Evolutionary conservation across 2,888 invertebrate species (phyloP), one percentile per base, ranked within the genome.

Genomic region (Calliphora vomitoria): DNA sequence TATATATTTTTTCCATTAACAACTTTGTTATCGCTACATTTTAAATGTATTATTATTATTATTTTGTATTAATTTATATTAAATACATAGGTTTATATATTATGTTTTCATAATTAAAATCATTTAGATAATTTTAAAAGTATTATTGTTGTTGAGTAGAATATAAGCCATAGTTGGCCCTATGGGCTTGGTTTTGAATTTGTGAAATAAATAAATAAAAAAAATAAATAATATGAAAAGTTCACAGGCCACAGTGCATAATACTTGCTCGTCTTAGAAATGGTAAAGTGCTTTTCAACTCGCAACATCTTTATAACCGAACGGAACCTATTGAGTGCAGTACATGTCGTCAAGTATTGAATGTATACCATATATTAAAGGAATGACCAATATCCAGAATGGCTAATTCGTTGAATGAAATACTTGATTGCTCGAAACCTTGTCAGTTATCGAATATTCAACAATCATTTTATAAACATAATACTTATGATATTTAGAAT

Each of bases 261-360:
- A 8, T 20, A 18, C 20, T 68, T 10, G 68, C 68, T 15, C 47
- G 68, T 13, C 68, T 68, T 5, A 55, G 72, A 55, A 58, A 58
- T 31, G 35, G 53, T 18, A 72, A 72, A 18, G n/a, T 38, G 6
- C 6, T 72, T 6, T 72, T 72, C 18, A 72, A 58, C 38, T 53
- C 55, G 4, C 31, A 72, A 55, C 72, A 72, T 55, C 58, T 53
- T n/a, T 72, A 72, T 55, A 55, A 72, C 8, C 20, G 53, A 15
- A 38, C 55, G 4, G 72, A 72, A 35, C 72, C 53, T 18, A 8
- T 38, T 6, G 15, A 10, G 15, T 74, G 60, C 25, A 31, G 11
- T n/a, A n/a, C 20, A 15, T 74, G 58, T 47, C 35, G 25, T 15
- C 4, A 2, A 44, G 25, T 8, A n/a, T 18, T 74, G 20, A 41